Conservation (phyloP, 1,140 invertebrate species). For the Phocides pigmalion region DNA sequence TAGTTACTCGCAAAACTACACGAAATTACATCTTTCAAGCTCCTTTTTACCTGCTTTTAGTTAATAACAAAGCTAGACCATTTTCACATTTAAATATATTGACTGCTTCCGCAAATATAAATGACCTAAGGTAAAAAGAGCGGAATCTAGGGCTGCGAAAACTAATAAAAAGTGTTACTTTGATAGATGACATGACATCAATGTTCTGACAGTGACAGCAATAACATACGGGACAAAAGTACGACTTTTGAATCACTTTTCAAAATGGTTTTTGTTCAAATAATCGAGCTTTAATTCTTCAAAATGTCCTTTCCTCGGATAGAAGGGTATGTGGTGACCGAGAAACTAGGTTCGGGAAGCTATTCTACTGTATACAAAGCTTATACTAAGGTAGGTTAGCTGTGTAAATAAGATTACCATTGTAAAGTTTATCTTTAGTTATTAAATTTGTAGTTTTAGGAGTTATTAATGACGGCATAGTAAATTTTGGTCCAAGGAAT, state of each 20-base stretch:
- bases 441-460: constrained; percentile 13
- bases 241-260: background rate
- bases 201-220: background rate
- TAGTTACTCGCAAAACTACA: no score
- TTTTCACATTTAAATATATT: no score
- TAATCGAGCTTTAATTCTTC: background rate
- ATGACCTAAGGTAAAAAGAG: no score
- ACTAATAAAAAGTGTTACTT: no score
- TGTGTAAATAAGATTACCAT: constrained; percentile 7
- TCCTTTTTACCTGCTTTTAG: no score
- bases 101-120: no score
- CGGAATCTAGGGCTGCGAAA: no score
- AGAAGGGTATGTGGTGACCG: constrained; percentile 88
- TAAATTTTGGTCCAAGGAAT: no score
- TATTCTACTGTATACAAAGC: constrained; percentile 95
- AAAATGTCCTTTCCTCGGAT: constrained; percentile 84
- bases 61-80: no score
- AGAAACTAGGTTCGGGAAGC: constrained; percentile 94
- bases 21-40: no score
- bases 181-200: no score
- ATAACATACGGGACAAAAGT: background rate
- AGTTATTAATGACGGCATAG: no score
- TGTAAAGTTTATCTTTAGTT: background rate
- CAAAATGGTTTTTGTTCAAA: constrained; percentile 1
- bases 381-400: constrained; percentile 87